Base-by-base conservation (phyloP, 2,113 vertebrate genomes). In the Corythoichthys haematopterus region DNA sequence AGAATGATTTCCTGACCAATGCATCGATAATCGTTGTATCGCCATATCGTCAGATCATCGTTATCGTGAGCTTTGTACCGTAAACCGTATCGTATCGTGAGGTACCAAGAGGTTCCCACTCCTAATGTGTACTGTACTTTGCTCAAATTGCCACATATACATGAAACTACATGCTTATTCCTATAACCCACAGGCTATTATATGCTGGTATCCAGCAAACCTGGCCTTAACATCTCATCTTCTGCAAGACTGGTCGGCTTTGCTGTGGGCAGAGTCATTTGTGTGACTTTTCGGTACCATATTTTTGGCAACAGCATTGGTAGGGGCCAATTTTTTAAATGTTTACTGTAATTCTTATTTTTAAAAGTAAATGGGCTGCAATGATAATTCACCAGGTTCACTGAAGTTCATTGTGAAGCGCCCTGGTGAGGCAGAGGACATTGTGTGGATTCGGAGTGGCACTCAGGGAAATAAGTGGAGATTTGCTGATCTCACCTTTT, bases 401-500 rank as follows among this genome's bases (percentile, higher is more conserved):
- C 59, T 93, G 62, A 89, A 71, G 77, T 89, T 92, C 68, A 84
- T 92, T 43, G 56, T 70, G 55, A 91, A 81, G 71, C 60, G 9
- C n/a, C n/a, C 80, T 6, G 79, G 75, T 58, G 87, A 88, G n/a
- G 45, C 28, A 2, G 87, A 91, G 43, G 87, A 68, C 0, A 61
- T 91, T 36, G 68, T 86, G 2, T 93, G 91, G 91, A 83, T 89
- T 68, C 88, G 88, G 69, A 88, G 64, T 28, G 90, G 90, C 47
- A 92, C 88, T 52, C 91, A 92, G 67, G 91, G 91, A 69, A 86
- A 91, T 72, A 92, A 90, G 81, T 93, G 91, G 91, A 78, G 80
- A 61, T 91, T 90, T 79, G 88, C 85, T 28, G 88, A 91, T 74
- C 85, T 93, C 12, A 88, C 86, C 40, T 91, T 93, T 63, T 70